phyloP scores from a whole-genome alignment of 2,113 vertebrate species.

The Syrrhaptes paradoxus region DNA sequence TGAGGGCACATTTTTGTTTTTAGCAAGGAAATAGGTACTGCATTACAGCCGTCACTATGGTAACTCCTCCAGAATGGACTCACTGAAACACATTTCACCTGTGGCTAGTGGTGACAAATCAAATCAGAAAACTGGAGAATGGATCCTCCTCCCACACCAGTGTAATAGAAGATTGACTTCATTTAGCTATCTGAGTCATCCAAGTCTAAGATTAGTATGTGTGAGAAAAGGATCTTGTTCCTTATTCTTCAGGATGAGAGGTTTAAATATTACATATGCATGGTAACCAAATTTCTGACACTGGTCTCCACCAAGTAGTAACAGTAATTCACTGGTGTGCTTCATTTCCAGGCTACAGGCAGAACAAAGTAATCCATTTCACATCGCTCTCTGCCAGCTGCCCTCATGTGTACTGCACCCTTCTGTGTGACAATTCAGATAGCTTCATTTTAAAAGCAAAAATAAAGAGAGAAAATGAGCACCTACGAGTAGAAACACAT shows the following conservation, averaged over 20 bases:
- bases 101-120: constrained; percentile 26
- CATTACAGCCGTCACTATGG: constrained; percentile 38
- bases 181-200: background rate
- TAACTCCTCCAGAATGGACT: constrained; percentile 36
- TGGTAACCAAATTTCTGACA: background rate
- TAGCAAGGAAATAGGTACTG: background rate
- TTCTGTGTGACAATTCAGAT: background rate
- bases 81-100: background rate
- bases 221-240: background rate
- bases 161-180: background rate
- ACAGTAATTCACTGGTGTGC: background rate
- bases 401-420: background rate
- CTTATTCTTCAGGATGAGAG: background rate
- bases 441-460: constrained; percentile 13
- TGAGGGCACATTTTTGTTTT: constrained; percentile 36
- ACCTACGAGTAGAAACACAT: background rate
- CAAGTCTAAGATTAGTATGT: background rate
- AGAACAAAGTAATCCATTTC: background rate
- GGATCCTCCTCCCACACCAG: background rate
- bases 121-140: constrained; percentile 4
- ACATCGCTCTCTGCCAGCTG: background rate
- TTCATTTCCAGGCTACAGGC: background rate
- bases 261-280: background rate
- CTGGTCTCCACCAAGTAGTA: background rate
- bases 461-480: background rate